Base-by-base conservation (phyloP, 2,888 invertebrate genomes). In the Dichetophora obliterata region DNA sequence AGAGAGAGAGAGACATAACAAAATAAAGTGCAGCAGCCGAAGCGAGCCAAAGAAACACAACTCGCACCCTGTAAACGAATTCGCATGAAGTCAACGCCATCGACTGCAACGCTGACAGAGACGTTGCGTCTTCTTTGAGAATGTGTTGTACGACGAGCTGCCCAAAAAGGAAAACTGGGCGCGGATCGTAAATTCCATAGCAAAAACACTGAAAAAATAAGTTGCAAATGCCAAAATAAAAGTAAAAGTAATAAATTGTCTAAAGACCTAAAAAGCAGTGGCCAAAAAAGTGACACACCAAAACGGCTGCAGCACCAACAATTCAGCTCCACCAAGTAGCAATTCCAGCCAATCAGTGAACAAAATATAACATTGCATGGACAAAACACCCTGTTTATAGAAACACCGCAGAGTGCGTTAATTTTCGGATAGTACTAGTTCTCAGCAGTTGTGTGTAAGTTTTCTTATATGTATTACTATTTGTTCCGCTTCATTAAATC, bases 101-200 rank as follows among this genome's bases (percentile, higher is more conserved):
- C 70, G 52, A 24, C 19, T 19, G 54, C 70, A 19, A 37, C 19
- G 22, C 43, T 11, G 37, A 54, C 70, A n/a, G n/a, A 27, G 71
- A 59, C 71, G 57, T 43, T 27, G 24, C 6, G 73, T 52, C 27
- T 27, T 61, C 27, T 48, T 61, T 73, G 43, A 48, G 63, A 73
- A 73, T 73, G 71, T 68, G 14, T 34, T 73, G 9, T 43, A 52
- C 61, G 68, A 54, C 37, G 24, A 61, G 43, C 34, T 61, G 37
- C 48, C 61, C 43, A 66, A 75, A 72, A 75, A 59, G 68, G 75
- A 77, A 77, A 77, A 78, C 76, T 57, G 77, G 72, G 77, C 75
- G 73, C 75, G 79, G 76, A 74, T 75, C 61, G 65, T 37, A 50
- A 14, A 59, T 66, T 14, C 31, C 52, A 70, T 70, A 68, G 68